Percentiles rank a stretch among this genome's conserved stretches.
phyloP scores from a whole-genome alignment of 1,140 invertebrate species.

The Anagrus nilaparvatae region DNA sequence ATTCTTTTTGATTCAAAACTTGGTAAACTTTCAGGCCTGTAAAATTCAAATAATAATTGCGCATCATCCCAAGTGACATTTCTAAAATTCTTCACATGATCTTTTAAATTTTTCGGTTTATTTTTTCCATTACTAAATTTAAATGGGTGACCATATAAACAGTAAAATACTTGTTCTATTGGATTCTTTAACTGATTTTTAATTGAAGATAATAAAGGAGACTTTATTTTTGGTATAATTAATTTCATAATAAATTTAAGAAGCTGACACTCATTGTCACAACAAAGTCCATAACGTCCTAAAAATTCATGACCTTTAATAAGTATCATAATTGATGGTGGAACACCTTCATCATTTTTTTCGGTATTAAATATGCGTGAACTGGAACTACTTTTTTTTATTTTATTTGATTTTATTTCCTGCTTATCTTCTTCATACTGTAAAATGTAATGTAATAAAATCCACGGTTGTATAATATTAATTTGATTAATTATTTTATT shows the following conservation, averaged over 20 bases:
- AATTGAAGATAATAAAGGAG: conserved; percentile 40
- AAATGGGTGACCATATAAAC: conserved; percentile 74
- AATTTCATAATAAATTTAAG: conserved; percentile 67
- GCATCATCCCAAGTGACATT: conserved; percentile 69
- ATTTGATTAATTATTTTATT: conserved; percentile 54
- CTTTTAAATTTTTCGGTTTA: conserved; percentile 63
- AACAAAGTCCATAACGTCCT: conserved; percentile 67
- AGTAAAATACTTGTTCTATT: conserved; percentile 82
- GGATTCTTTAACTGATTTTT: conserved; percentile 56
- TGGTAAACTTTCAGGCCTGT: conserved; percentile 66
- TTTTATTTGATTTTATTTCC: conserved; percentile 32
- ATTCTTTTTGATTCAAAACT: conserved; percentile 71
- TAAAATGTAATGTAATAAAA: conserved; percentile 68
- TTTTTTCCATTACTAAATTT: conserved; percentile 44
- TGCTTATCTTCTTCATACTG: conserved; percentile 47
- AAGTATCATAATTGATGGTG: conserved; percentile 66
- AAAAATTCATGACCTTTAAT: conserved; percentile 79
- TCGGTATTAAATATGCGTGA: conserved; percentile 26
- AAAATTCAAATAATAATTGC: conserved; percentile 73
- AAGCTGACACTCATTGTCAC: conserved; percentile 61
- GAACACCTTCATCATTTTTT: conserved; percentile 51
- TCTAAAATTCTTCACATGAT: conserved; percentile 66
- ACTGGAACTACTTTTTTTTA: conserved; percentile 27
- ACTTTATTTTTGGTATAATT: conserved; percentile 55
- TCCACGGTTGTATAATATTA: conserved; percentile 67